These are phyloP conservation scores for Elanoides forficatus DNA, from an alignment of 2,113 vertebrate species.

Conservation along the genomic window DNA sequence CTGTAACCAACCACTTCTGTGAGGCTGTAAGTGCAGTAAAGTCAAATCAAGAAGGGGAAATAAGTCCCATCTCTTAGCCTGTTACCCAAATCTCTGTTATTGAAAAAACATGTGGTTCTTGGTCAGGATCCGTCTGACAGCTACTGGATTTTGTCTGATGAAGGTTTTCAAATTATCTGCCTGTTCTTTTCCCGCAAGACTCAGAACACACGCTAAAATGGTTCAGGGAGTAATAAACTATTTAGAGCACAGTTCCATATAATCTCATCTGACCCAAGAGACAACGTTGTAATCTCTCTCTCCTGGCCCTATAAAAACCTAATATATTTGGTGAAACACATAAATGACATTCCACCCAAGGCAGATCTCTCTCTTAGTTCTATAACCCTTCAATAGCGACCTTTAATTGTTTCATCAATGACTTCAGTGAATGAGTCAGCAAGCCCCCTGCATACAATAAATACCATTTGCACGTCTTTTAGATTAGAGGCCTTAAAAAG, in stretches of 20 bases:
- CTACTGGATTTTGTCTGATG: neutral
- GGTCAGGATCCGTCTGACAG: neutral
- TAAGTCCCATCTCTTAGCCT: neutral
- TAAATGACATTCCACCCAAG: neutral
- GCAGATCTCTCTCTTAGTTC: neutral
- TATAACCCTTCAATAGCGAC: neutral
- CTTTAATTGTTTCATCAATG: neutral
- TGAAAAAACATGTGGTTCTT: neutral
- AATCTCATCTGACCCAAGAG: constrained; percentile 23
- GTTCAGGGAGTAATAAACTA: constrained; percentile 24
- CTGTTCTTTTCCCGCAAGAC: neutral
- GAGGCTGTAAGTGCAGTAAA: neutral
- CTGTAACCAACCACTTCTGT: neutral
- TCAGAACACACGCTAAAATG: neutral
- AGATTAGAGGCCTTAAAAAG: neutral
- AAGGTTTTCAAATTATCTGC: neutral
- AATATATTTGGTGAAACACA: constrained; percentile 3
- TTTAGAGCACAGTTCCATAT: neutral
- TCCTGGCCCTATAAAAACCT: neutral
- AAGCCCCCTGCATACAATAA: neutral
- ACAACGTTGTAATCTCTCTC: neutral
- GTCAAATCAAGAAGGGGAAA: neutral
- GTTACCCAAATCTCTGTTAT: neutral
- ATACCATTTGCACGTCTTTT: neutral
- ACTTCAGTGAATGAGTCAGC: neutral